Conservation (phyloP, 2,797 vertebrate genomes). For the Lithobates pipiens region DNA sequence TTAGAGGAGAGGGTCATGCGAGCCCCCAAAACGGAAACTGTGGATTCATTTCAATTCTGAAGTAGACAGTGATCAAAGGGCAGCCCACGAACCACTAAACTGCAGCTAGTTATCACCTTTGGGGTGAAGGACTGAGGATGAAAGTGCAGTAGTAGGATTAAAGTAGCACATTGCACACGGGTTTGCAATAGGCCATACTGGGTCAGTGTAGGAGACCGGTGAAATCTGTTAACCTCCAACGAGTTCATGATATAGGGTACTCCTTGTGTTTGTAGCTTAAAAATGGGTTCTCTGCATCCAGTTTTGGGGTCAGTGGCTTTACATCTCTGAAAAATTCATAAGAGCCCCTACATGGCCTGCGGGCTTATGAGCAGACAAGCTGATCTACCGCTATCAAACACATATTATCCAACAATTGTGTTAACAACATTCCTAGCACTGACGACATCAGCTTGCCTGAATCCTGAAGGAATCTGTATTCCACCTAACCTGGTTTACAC, state of each 20-base stretch:
- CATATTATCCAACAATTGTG: neutral
- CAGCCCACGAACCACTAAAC: neutral
- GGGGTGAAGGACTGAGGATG: neutral
- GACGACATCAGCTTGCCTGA: too few relatives aligned
- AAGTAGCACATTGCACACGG: neutral
- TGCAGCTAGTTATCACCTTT: neutral
- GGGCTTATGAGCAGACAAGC: neutral
- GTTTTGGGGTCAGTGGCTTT: neutral
- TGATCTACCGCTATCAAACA: too few relatives aligned
- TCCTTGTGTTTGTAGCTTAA: neutral
- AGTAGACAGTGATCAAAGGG: neutral
- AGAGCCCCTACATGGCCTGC: neutral
- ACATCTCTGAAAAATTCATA: neutral
- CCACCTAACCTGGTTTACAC: neutral
- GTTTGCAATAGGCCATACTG: neutral
- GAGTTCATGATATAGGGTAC: neutral
- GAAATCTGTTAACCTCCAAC: neutral
- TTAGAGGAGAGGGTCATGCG: slow-evolving; percentile 6
- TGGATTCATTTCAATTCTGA: neutral
- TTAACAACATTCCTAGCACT: neutral
- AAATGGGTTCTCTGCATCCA: neutral
- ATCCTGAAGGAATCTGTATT: neutral
- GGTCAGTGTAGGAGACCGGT: neutral
- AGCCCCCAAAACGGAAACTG: neutral
- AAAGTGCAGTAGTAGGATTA: neutral